Evolutionary conservation across 2,797 vertebrate genomes (phyloP).

Genomic region (Betta splendens): DNA sequence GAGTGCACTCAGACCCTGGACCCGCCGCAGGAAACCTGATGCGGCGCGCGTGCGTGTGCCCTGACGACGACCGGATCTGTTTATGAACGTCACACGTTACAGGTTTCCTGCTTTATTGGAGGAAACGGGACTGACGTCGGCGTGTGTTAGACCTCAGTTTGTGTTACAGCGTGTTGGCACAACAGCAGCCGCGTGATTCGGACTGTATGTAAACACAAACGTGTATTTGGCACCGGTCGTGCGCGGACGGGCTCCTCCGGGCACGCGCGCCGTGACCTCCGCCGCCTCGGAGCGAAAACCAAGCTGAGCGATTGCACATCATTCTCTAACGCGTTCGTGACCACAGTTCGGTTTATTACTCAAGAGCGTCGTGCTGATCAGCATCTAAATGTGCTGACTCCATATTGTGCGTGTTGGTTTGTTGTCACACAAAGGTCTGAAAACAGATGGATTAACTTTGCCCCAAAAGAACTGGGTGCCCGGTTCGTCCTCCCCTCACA

Average conservation of each 20-base stretch:
- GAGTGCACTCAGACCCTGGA: constrained; percentile 15
- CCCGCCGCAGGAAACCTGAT: constrained; percentile 61
- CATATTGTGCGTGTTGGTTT: constrained; percentile 30
- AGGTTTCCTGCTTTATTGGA: constrained; percentile 20
- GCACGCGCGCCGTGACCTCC: constrained; percentile 1
- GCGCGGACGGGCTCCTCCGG: not conserved
- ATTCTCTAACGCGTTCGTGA: constrained; percentile 44
- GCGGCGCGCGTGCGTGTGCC: constrained; percentile 4
- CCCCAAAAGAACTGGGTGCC: constrained; percentile 37
- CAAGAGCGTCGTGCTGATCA: constrained; percentile 51
- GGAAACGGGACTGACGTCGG: constrained; percentile 9
- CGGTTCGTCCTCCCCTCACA: constrained; percentile 42
- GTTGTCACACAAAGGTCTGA: constrained; percentile 47
- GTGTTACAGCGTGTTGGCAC: constrained; percentile 3
- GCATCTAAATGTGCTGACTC: constrained; percentile 64
- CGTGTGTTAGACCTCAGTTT: not conserved
- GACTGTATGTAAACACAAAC: constrained; percentile 22
- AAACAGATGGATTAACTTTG: constrained; percentile 59
- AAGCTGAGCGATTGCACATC: constrained; percentile 7
- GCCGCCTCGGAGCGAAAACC: constrained; percentile 16
- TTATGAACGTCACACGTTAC: not conserved
- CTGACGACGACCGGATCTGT: constrained; percentile 16
- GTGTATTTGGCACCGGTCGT: not conserved
- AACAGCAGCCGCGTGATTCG: constrained; percentile 5
- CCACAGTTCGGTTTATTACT: constrained; percentile 52